Evolutionary conservation across 2,888 invertebrate species (phyloP), one percentile per base, ranked within the genome.

Genomic region (Mesorhabditis spiculigera): DNA sequence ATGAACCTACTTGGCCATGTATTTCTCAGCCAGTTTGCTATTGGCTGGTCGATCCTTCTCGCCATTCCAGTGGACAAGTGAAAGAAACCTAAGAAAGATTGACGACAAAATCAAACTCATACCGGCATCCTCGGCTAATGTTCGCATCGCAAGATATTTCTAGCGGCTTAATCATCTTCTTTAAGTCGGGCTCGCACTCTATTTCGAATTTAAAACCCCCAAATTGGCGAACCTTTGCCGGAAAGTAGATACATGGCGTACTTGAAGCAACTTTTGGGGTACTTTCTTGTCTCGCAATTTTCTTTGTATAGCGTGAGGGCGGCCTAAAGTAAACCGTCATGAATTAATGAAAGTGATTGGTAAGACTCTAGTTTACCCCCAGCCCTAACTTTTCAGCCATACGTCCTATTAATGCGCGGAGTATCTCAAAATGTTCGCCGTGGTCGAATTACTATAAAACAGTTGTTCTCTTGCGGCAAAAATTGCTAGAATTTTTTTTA

Each of bases 241-340:
- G 86, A 73, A 63, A 88, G 83, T 43, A 81, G 76, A 75, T 87
- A 88, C 82, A 91, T 92, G 4, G 92, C 96, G 86, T 90, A 92
- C 87, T 94, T 94, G 77, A 91, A 90, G 86, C 97, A 97, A 85
- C 95, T 95, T 86, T 91, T 92, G 5, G 91, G 91, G 86, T 90
- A 93, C 74, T 92, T 91, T 82, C 91, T 91, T 73, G 93, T 91
- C 84, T 94, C 92, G 87, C 78, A 78, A 63, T 78, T 78, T 68
- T 74, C 71, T 45, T 75, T 77, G 69, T 77, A 77, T 43, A 80
- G 68, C 6, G 72, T 41, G 6, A 78, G 66, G 6, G 80, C 78
- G 3, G 72, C 44, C 68, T 71, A 63, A 71, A 71, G 13, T 50
- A 8, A 28, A 28, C n/a, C 8, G 16, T 63, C n/a, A 28, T 10